Percentiles rank a stretch among this genome's conserved stretches.
These are phyloP conservation scores for Antechinus stuartii DNA, from an alignment of 2,113 vertebrate genomes.

Conservation along the genomic window DNA sequence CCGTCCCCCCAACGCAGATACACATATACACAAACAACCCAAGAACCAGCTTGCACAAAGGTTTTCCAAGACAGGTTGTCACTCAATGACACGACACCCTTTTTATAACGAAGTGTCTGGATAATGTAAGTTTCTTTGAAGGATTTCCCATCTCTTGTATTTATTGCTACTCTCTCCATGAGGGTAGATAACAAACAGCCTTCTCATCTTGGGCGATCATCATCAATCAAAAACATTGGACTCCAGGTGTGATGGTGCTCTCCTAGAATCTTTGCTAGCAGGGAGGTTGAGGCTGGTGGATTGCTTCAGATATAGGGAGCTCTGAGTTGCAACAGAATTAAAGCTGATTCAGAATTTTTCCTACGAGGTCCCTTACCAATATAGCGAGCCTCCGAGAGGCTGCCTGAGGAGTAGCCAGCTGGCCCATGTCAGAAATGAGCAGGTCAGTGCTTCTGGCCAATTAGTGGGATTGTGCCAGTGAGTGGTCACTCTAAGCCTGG, in stretches of 20 bases:
- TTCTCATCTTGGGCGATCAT: not conserved
- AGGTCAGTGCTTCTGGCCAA: not conserved
- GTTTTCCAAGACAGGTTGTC: constrained; percentile 38
- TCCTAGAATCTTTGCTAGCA: not conserved
- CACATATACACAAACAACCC: not conserved
- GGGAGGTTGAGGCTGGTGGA: not conserved
- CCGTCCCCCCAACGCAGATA: not conserved
- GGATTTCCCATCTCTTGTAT: not conserved
- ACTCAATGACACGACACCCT: constrained; percentile 45
- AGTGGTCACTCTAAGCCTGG: not conserved
- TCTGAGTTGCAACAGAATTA: not conserved
- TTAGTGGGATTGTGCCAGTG: not conserved
- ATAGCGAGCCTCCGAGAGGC: not conserved
- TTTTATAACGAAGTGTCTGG: constrained; percentile 17
- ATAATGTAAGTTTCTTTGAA: constrained; percentile 9
- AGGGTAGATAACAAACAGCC: not conserved
- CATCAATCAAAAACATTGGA: constrained; percentile 33
- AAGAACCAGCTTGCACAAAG: constrained; percentile 40
- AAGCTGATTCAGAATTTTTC: not conserved
- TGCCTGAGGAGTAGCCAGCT: not conserved
- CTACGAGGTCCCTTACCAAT: not conserved
- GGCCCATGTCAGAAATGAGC: not conserved
- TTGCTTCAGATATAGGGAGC: not conserved
- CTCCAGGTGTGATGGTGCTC: not conserved
- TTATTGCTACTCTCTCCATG: not conserved